A percentile compares a stretch with the other conserved stretches of the same genome.
phyloP scores from a whole-genome alignment of 2,888 invertebrate species.

The Andricus quercusramuli region DNA sequence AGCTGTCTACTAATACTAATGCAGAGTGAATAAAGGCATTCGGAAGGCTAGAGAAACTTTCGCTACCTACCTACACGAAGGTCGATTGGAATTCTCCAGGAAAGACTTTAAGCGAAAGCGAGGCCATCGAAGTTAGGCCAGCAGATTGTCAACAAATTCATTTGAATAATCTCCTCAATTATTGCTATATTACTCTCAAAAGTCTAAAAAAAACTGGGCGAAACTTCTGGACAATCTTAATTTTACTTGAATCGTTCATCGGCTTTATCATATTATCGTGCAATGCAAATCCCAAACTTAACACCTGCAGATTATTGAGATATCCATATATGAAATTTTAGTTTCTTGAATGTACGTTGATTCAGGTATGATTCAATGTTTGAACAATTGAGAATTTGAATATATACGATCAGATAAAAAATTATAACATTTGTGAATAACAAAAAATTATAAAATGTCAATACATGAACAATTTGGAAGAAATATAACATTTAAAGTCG shows the following conservation, averaged over 20 bases:
- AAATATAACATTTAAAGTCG: too few species aligned
- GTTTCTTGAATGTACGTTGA: background rate
- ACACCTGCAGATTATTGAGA: background rate
- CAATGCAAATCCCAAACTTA: background rate
- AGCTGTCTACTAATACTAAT: background rate
- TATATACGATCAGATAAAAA: too few species aligned
- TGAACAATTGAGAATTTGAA: too few species aligned
- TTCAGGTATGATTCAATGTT: too few species aligned
- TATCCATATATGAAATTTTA: background rate
- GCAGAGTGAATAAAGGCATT: background rate
- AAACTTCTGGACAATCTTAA: background rate
- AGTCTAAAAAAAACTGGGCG: background rate
- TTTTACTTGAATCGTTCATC: background rate
- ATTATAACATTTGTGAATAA: too few species aligned
- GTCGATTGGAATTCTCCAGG: background rate
- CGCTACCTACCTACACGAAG: background rate
- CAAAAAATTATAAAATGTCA: too few species aligned
- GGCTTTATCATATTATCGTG: background rate
- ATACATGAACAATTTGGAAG: too few species aligned
- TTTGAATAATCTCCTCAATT: background rate
- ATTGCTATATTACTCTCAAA: background rate
- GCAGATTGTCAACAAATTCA: background rate
- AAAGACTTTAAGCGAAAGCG: background rate
- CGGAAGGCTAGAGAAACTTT: conserved; percentile 33
- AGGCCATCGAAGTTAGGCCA: background rate